Conservation (phyloP, 2,888 invertebrate species). For the Microplitis manilae region DNA sequence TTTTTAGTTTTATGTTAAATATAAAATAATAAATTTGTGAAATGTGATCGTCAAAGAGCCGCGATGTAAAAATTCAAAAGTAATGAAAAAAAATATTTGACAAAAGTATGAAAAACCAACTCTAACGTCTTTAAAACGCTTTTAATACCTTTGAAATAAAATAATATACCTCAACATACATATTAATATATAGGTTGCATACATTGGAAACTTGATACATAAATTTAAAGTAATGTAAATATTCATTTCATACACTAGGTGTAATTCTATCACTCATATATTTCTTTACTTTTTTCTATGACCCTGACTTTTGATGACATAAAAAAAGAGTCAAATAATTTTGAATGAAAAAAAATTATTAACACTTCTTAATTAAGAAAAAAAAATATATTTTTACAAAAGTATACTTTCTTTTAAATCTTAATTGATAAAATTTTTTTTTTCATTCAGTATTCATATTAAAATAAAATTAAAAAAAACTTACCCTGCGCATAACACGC, state of each 20-base stretch:
- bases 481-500: constrained; percentile 85
- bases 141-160: background rate
- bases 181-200: background rate
- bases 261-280: background rate
- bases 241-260: background rate
- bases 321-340: background rate
- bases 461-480: constrained; percentile 62
- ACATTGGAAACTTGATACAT: background rate
- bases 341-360: too few species aligned
- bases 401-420: background rate
- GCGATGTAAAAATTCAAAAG: background rate
- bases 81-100: background rate
- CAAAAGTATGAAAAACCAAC: too few species aligned
- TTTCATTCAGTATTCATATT: background rate
- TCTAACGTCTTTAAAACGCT: too few species aligned
- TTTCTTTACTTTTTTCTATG: background rate
- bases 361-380: background rate
- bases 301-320: background rate
- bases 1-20: background rate
- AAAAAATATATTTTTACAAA: background rate
- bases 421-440: background rate
- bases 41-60: background rate
- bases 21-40: background rate
- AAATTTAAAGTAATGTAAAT: constrained; percentile 15
- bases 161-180: background rate